Conservation (phyloP, 2,888 invertebrate species). For the Chouioia cunea region DNA sequence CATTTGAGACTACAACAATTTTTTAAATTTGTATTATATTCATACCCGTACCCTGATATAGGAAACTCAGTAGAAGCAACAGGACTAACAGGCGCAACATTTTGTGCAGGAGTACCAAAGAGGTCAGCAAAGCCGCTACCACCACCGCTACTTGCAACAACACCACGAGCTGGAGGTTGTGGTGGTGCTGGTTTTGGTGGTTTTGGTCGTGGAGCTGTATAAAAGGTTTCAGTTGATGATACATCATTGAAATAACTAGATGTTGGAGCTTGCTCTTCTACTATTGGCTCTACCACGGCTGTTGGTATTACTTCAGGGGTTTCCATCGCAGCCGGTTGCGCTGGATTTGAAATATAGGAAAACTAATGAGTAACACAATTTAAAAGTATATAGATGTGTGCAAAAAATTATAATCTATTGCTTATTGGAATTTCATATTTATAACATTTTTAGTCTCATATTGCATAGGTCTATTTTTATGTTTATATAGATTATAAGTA, state of each 20-base stretch:
- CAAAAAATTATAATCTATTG: not conserved
- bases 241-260: constrained; percentile 34
- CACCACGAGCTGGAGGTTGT: too few relatives aligned
- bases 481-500: too few relatives aligned
- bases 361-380: not conserved
- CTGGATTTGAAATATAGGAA: constrained; percentile 3
- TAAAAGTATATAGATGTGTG: not conserved
- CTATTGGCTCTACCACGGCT: constrained; percentile 44
- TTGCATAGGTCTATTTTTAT: too few relatives aligned
- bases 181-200: constrained; percentile 12
- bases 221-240: constrained; percentile 19
- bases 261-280: not conserved
- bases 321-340: not conserved
- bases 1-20: too few relatives aligned
- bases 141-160: not conserved
- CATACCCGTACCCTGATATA: constrained; percentile 42
- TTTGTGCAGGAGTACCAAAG: constrained; percentile 17
- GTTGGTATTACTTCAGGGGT: constrained; percentile 16
- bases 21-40: too few relatives aligned
- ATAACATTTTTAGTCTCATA: too few relatives aligned
- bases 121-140: constrained; percentile 24
- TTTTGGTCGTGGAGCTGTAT: constrained; percentile 24
- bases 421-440: too few relatives aligned
- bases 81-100: constrained; percentile 53
- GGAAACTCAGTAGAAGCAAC: constrained; percentile 59